A percentile compares a stretch with the other conserved stretches of the same genome.
Evolutionary conservation across 2,797 vertebrate species (phyloP).

Genomic region (Oryzias sinensis): DNA sequence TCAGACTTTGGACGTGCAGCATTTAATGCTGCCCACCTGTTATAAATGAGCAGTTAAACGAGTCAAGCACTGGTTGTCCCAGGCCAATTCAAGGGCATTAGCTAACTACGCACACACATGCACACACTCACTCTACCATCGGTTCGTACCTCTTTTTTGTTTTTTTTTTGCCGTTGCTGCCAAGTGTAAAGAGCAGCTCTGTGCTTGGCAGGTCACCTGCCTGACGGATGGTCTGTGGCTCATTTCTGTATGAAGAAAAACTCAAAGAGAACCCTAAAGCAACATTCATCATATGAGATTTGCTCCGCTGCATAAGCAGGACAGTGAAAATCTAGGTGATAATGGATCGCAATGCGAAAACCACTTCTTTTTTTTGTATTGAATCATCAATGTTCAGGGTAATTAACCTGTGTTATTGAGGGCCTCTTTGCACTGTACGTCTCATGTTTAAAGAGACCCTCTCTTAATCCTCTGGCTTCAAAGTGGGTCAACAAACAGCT

Average conservation of each 20-base stretch:
- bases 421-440: constrained; percentile 39
- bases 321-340: constrained; percentile 48
- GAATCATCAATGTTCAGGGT: constrained; percentile 38
- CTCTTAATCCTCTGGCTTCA: constrained; percentile 42
- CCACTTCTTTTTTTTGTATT: constrained; percentile 27
- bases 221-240: constrained; percentile 31
- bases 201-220: constrained; percentile 44
- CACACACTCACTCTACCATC: constrained; percentile 19
- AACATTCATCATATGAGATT: constrained; percentile 68
- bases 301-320: constrained; percentile 50
- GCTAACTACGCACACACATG: constrained; percentile 31
- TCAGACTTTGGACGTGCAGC: constrained; percentile 58
- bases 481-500: constrained; percentile 65
- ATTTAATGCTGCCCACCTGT: constrained; percentile 71
- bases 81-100: constrained; percentile 67
- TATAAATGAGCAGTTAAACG: constrained; percentile 74
- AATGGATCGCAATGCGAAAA: constrained; percentile 60
- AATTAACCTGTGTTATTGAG: constrained; percentile 41
- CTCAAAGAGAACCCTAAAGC: constrained; percentile 60
- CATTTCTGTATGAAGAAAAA: constrained; percentile 46
- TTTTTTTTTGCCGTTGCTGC: constrained; percentile 22
- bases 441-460: constrained; percentile 42
- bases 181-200: constrained; percentile 27
- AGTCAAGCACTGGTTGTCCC: constrained; percentile 67
- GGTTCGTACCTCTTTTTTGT: constrained; percentile 21